Base-by-base conservation (phyloP, 1,140 invertebrate species). In the Dysdera silvatica region DNA sequence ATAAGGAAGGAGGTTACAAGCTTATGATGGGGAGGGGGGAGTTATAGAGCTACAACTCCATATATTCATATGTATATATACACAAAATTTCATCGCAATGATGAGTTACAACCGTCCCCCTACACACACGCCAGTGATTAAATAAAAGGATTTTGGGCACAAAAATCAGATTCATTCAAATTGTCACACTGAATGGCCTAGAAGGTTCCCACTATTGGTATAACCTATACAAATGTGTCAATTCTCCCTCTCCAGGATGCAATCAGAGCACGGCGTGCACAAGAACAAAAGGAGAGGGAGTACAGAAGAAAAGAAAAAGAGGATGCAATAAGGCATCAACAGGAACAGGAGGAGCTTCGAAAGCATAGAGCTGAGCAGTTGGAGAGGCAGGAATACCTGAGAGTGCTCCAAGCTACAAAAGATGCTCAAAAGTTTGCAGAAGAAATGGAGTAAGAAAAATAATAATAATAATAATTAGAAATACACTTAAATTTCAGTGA, bases 201-300 rank as follows among this genome's bases (percentile, higher is more conserved):
- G n/a, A n/a, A n/a, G n/a, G n/a, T n/a, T n/a, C n/a, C n/a, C n/a
- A n/a, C 31, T 41, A 41, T 24, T 45, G 2, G 4, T 45, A 45
- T 18, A 8, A 20, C 24, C 18, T 14, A 10, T 8, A 18, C 18
- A 45, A 45, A 4, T 18, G n/a, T 45, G 24, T 45, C 8, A 8
- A 18, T 45, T 45, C 23, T n/a, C 26, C 41, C 7, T 29, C 23
- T 18, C 4, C 37, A 63, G 61, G 61, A 63, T 28, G 61, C 61
- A 23, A 33, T 63, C 29, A 32, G 52, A 40, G 41, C 53, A 31
- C 43, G 61, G 16, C 33, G 61, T 12, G 61, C 43, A 29, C 61
- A 49, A 56, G 61, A 63, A 56, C 41, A 56, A 49, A 63, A 63
- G 41, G 61, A 63, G 28, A 63, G 61, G 28, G 10, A 56, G 28